These are phyloP conservation scores for Tenualosa ilisha DNA, from an alignment of 2,797 vertebrate genomes.

Conservation along the genomic window DNA sequence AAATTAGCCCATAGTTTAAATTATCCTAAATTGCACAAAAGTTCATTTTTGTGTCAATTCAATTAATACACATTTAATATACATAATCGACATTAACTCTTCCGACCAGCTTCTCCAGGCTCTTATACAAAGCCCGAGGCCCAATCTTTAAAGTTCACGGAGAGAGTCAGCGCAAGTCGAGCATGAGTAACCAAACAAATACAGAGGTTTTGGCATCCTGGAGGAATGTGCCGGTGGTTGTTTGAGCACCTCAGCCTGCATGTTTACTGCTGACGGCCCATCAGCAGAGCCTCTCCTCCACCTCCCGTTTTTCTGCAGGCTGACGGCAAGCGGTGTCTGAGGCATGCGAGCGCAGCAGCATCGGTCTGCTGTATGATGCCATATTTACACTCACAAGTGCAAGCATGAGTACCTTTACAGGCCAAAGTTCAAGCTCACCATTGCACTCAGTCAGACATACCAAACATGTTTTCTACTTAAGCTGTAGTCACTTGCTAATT, in stretches of 20 bases:
- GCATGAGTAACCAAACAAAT: constrained; percentile 36
- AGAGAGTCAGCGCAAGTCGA: not conserved
- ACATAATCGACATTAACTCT: not conserved
- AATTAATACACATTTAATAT: not conserved
- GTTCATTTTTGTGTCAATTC: not conserved
- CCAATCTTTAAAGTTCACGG: not conserved
- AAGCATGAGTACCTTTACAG: not conserved
- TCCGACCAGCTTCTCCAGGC: not conserved
- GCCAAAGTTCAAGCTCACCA: not conserved
- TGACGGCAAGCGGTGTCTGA: not conserved
- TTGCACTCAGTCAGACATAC: not conserved
- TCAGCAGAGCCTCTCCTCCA: not conserved
- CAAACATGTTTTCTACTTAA: not conserved
- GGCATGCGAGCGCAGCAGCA: not conserved
- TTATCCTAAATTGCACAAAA: not conserved
- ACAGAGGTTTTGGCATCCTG: constrained; percentile 38
- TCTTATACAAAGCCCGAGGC: not conserved
- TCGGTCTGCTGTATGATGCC: not conserved
- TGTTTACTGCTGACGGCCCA: constrained; percentile 50
- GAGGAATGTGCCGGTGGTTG: constrained; percentile 22
- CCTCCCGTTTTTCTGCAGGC: not conserved
- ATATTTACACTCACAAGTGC: not conserved
- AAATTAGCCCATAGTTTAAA: not conserved
- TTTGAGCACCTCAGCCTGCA: constrained; percentile 20
- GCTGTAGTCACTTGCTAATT: too few relatives aligned